Percentiles rank a stretch among this genome's conserved stretches.
Conservation (phyloP, 2,888 invertebrate species). For the Ernsta delagoae region DNA sequence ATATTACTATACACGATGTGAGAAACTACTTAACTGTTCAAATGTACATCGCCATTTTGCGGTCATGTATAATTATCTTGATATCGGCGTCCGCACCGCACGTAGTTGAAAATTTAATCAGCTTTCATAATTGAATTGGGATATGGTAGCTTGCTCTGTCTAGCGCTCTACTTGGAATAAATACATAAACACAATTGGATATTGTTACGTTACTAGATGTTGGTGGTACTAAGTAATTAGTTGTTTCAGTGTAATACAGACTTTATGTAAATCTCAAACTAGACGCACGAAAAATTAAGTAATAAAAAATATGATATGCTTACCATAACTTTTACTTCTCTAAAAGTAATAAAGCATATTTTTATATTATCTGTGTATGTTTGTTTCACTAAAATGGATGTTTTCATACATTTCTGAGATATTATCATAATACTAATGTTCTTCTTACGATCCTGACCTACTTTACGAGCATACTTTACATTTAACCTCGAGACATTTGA, state of each 20-base stretch:
- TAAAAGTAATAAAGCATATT: neutral
- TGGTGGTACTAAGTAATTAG: neutral
- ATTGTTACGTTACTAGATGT: neutral
- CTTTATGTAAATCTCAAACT: no score
- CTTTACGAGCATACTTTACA: neutral
- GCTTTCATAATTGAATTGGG: slow-evolving; percentile 7
- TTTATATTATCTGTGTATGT: neutral
- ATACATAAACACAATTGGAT: neutral
- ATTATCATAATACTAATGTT: slow-evolving; percentile 13
- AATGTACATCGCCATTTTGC: slow-evolving; percentile 19
- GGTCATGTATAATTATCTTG: slow-evolving; percentile 31
- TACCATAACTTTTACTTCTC: neutral
- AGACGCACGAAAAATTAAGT: neutral
- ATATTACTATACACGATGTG: neutral
- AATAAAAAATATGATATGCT: neutral
- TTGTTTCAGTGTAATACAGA: neutral
- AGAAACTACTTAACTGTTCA: slow-evolving; percentile 12
- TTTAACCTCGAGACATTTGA: neutral
- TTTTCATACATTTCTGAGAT: slow-evolving; percentile 4
- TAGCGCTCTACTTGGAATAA: neutral
- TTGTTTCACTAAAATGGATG: slow-evolving; percentile 3
- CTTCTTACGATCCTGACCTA: slow-evolving; percentile 5
- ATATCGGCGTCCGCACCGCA: slow-evolving; percentile 8
- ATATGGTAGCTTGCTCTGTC: neutral
- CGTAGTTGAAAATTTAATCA: slow-evolving; percentile 19